Base-by-base conservation (phyloP, 2,888 invertebrate species). In the Heteropelma amictum region DNA sequence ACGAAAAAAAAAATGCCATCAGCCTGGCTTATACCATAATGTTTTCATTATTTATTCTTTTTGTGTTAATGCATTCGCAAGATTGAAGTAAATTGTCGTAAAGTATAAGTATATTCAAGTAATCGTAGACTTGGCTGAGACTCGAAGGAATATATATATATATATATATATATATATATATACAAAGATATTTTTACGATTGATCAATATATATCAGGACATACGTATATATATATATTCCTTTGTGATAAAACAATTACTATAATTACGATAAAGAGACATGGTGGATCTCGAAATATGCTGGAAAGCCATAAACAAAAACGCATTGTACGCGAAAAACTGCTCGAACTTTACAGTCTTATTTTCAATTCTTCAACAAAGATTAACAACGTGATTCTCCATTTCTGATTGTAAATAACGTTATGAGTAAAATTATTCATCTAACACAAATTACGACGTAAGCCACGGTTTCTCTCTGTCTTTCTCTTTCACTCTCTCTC, bases 71-170 rank as follows among this genome's bases (percentile, higher is more conserved):
- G 87, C 88, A 88, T 88, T 86, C 86, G 88, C 87, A 88, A 88
- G 87, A 88, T 87, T 86, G 87, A 88, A 88, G 87, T 88, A 87
- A 87, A 87, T 86, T 88, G 87, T 87, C 86, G 87, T 87, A 88
- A 86, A 86, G 86, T 88, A 87, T 88, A 87, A 88, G 85, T 88
- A 87, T 87, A 86, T 82, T 87, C 85, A 85, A 88, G 87, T 88
- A 88, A 86, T 85, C 79, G 87, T 88, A 87, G 86, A 85, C 82
- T 86, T 86, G 84, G 84, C 85, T 86, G 83, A 87, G 80, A 84
- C 38, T 71, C 42, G 45, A 72, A 49, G 33, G 38, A 68, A 49
- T 54, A 75, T 72, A 68, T 69, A 53, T 68, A 70, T 56, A 51
- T 47, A 54, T 21, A 54, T 28, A 33, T 54, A 21, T 53, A 60